Conservation (phyloP, 2,113 vertebrate species). For the Cyphomyrus plagiostoma region DNA sequence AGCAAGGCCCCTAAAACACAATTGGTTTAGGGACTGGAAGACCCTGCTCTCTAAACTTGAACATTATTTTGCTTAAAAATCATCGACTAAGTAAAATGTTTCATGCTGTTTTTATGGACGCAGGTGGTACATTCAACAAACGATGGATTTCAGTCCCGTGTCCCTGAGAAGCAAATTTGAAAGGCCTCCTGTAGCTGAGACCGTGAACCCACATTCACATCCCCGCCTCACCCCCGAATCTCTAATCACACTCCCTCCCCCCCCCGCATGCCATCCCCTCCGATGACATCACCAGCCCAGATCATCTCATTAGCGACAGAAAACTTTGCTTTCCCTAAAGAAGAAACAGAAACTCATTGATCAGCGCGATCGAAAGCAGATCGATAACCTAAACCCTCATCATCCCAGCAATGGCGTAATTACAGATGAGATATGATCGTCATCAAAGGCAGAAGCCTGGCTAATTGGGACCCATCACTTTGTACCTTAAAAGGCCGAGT, state of each 20-base stretch:
- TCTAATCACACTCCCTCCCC: constrained; percentile 32
- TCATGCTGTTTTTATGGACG: not conserved
- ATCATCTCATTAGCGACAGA: constrained; percentile 50
- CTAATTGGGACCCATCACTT: constrained; percentile 62
- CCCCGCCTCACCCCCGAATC: constrained; percentile 14
- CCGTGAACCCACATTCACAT: constrained; percentile 42
- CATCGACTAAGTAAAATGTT: not conserved
- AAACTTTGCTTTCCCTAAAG: constrained; percentile 57
- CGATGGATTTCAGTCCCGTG: constrained; percentile 12
- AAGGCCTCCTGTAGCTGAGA: constrained; percentile 24
- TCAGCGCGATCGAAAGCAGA: constrained; percentile 60
- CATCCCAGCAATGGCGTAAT: constrained; percentile 63
- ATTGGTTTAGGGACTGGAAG: not conserved
- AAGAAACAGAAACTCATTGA: constrained; percentile 67
- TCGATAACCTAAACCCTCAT: constrained; percentile 72
- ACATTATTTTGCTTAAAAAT: not conserved
- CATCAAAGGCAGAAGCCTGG: constrained; percentile 45
- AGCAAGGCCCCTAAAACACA: not conserved
- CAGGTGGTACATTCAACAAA: constrained; percentile 11
- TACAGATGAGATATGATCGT: constrained; percentile 65
- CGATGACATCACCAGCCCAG: constrained; percentile 39
- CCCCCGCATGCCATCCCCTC: constrained; percentile 33
- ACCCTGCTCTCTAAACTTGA: not conserved
- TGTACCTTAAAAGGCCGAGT: constrained; percentile 50
- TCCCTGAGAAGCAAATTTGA: constrained; percentile 35